phyloP scores from a whole-genome alignment of 2,113 vertebrate genomes.

The Hyperoodon ampullatus region DNA sequence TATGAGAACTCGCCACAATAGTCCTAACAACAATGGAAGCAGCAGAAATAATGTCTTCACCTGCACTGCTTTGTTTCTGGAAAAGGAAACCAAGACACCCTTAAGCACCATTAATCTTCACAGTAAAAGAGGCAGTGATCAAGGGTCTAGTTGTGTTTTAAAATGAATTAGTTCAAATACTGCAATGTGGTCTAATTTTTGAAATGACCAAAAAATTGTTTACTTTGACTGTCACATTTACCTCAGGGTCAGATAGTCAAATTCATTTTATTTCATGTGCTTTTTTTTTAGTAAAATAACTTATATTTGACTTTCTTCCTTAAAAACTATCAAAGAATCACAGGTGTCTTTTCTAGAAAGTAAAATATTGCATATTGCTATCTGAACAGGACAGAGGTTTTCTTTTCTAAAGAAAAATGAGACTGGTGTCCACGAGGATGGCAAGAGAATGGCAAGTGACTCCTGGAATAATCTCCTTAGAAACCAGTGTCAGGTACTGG shows the following conservation, averaged over 20 bases:
- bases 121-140: neutral
- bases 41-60: neutral
- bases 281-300: too few relatives aligned
- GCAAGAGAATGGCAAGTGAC: too few relatives aligned
- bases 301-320: neutral
- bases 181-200: neutral
- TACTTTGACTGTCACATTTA: neutral
- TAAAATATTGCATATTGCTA: neutral
- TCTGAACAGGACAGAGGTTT: neutral
- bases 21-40: accelerated
- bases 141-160: accelerated
- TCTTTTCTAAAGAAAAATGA: neutral
- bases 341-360: neutral
- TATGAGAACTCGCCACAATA: neutral
- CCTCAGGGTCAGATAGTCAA: neutral
- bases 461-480: accelerated
- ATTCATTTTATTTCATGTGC: neutral
- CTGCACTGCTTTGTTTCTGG: neutral
- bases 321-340: neutral
- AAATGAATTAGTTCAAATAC: neutral
- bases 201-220: neutral
- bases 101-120: neutral
- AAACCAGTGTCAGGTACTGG: neutral
- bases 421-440: neutral
- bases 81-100: neutral